Evolutionary conservation across 2,113 vertebrate genomes (phyloP), one percentile per base, ranked within the genome.

Genomic region (Podarcis cretensis): DNA sequence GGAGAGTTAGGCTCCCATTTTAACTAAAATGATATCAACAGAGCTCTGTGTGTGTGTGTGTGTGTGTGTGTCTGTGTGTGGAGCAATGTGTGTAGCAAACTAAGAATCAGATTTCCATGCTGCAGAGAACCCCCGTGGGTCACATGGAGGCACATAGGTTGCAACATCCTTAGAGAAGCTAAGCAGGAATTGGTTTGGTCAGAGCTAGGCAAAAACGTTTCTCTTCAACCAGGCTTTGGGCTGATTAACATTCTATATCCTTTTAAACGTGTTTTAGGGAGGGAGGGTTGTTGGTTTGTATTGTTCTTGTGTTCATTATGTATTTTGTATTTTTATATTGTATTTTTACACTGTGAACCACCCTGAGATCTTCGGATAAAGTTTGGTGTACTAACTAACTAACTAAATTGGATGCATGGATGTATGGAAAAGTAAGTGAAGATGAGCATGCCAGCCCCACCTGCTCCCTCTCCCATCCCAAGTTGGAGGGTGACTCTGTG

Each of bases 1-100:
- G 88, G 87, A 90, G 89, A 91, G 57, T 75, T 4, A 91, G 79
- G 76, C 78, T 69, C n/a, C 6, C 77, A 35, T 21, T 32, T n/a
- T 86, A 77, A 73, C 92, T 83, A 86, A 82, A 40, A 43, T 63
- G 30, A 57, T 75, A 74, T 48, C 13, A 76, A 48, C 37, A 83
- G 13, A 76, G 69, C 69, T 57, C 27, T 57, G 40, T 48, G 40
- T 27, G 18, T 79, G 77, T 48, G 13, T 48, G 40, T 27, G 20
- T 79, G 77, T 48, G 13, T 43, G 40, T 43, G 40, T 43, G 40
- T 43, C 35, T 35, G 40, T 43, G 37, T 68, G 66, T 25, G 2
- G 27, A 32, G 40, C 30, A 14, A 20, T 16, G 32, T 25, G 32
- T 10, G 25, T 30, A 81, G 23, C 30, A 71, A 35, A 35, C 5